Conservation (phyloP, 64 coral and sea anemone species). For the Montipora cactus region DNA sequence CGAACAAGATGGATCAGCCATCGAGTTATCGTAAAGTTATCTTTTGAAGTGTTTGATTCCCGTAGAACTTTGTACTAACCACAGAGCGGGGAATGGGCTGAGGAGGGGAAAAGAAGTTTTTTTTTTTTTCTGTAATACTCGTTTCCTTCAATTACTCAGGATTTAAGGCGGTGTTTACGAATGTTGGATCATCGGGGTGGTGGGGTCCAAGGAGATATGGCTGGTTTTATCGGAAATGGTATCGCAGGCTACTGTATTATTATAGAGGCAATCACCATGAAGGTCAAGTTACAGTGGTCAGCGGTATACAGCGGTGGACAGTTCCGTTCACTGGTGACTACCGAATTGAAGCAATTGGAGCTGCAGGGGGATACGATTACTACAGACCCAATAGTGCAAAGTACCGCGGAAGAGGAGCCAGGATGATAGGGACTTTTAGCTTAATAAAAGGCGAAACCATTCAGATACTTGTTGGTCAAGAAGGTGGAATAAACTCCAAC, state of each 20-base stretch:
- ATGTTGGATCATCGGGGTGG: slow-evolving; percentile 4
- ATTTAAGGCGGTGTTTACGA: slow-evolving; percentile 51
- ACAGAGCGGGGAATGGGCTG: no score
- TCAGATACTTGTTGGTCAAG: slow-evolving; percentile 67
- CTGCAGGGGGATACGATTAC: slow-evolving; percentile 49
- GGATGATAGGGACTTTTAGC: slow-evolving; percentile 61
- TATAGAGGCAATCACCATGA: slow-evolving; percentile 44
- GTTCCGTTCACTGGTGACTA: slow-evolving; percentile 50
- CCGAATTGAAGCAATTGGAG: slow-evolving; percentile 73
- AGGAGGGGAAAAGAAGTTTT: no score
- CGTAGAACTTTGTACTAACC: no score
- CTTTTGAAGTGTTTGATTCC: no score
- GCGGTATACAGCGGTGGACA: slow-evolving; percentile 63
- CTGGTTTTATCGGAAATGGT: no score
- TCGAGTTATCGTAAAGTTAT: no score
- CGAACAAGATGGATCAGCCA: no score
- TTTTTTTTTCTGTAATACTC: background rate
- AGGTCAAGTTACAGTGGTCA: slow-evolving; percentile 57
- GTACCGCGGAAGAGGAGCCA: slow-evolving; percentile 67
- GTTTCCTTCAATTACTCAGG: background rate
- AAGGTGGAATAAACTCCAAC: slow-evolving; percentile 11
- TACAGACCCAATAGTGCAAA: background rate
- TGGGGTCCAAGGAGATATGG: background rate
- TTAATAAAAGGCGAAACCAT: slow-evolving; percentile 27
- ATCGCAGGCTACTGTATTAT: no score